Base-by-base conservation (phyloP, 2,113 vertebrate genomes). In the Phoxinus phoxinus region DNA sequence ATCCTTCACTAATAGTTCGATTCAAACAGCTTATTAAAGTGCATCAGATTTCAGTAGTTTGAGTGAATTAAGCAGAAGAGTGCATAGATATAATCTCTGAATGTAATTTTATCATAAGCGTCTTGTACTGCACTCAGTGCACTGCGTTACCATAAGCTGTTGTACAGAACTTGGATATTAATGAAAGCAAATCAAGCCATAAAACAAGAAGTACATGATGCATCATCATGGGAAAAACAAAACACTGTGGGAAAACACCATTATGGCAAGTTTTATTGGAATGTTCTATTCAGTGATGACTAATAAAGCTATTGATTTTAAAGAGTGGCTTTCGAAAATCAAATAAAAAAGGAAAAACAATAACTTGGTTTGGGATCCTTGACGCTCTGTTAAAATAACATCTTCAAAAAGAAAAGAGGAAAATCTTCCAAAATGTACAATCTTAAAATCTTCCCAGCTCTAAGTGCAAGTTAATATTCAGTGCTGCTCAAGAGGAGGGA, bases 31-130 rank as follows among this genome's bases (percentile, higher is more conserved):
- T 30, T 61, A 74, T 89, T 94, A 94, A 94, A 94, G 94, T 95
- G 94, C 93, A 15, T 87, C 90, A 87, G 90, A 90, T 87, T 86
- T 94, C 92, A 95, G 94, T 95, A 95, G 93, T 93, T 90, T 88
- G 81, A 92, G 90, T 91, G 91, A 92, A 94, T 91, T 90, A 90
- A 84, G 86, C 84, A 89, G 19, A 58, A 51, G 85, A 86, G 48
- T 81, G 80, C 80, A 86, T 87, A 87, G 81, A 83, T 15, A 23
- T 32, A 2, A 27, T 37, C 17, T 56, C 35, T 13, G 17, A 30
- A 63, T 23, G 37, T 46, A 80, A 69, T 41, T 56, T 69, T 53
- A 63, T 44, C 23, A 41, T 48, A 65, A 32, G 21, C 56, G 23
- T 69, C 9, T 30, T 23, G 27, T 27, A 59, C 37, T 71, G 78